Evolutionary conservation across 2,888 invertebrate genomes (phyloP), one percentile per base, ranked within the genome.

Genomic region (Adela reaumurella): DNA sequence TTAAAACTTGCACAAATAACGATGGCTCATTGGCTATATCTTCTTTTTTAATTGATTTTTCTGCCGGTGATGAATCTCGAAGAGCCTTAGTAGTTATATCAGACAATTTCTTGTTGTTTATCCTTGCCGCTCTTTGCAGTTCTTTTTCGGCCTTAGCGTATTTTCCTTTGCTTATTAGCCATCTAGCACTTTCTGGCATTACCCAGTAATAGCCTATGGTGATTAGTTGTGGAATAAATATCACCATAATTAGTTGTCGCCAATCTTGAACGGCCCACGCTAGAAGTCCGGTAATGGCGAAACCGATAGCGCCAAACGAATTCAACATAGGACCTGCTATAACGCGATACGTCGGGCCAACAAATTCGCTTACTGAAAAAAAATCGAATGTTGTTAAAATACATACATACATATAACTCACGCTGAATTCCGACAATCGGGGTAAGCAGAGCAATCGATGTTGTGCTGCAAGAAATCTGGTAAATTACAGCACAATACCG

Each of bases 161-260:
- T 54, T 79, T 72, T 11, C 82, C 81, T 56, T 83, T 82, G 18
- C 83, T 81, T 17, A 87, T 60, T 20, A 88, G 69, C 88, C 89
- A 89, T 54, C 88, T 72, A 17, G 85, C 70, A 28, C 85, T 85
- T 64, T 86, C 85, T 1, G 85, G 84, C 42, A 83, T 64, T 11
- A 83, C 56, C 80, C 84, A 83, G 50, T 82, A 77, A 56, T 85
- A 84, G 10, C 76, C 62, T 41, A 88, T 58, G 46, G 85, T 74
- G 0, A 85, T 58, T n/a, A 85, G 59, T 1, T 83, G 80, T 1
- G 88, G 88, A 1, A 74, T 65, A 57, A 87, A 88, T 43, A 85
- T 65, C 17, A 83, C 70, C 44, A 83, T 68, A 43, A 86, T 69
- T 19, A 83, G 63, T 49, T 67, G 62, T 58, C 83, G 78, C 88